Percentiles rank a stretch among this genome's conserved stretches.
Evolutionary conservation across 92 coral and sea anemone genomes (phyloP).

Genomic region (Zoanthus sansibaricus): DNA sequence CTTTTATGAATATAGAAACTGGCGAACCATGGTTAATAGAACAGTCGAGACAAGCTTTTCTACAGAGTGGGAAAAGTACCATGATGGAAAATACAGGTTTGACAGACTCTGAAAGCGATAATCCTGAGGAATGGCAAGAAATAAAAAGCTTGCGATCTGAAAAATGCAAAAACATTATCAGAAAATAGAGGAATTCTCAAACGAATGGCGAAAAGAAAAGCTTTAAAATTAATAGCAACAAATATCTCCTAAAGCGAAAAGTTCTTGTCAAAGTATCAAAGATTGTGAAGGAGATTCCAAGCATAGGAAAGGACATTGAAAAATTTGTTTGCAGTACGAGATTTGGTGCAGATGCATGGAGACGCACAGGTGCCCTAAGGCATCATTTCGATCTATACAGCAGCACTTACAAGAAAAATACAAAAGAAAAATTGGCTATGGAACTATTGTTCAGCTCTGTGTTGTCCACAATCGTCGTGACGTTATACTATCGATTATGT

Average conservation of each 20-base stretch:
- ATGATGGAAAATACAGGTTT: conserved; percentile 36
- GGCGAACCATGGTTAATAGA: conserved; percentile 40
- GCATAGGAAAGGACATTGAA: conserved; percentile 71
- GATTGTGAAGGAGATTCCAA: conserved; percentile 57
- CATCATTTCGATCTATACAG: conserved; percentile 45
- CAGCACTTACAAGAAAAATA: conserved; percentile 42
- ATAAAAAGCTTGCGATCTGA: conserved; percentile 48
- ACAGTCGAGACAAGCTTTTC: conserved; percentile 46
- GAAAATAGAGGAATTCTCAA: conserved; percentile 39
- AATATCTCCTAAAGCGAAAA: conserved; percentile 55
- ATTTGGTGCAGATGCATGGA: conserved; percentile 77
- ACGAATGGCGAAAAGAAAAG: conserved; percentile 43
- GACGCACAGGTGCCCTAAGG: conserved; percentile 68
- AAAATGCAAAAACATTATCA: conserved; percentile 37
- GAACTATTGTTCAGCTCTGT: conserved; percentile 57
- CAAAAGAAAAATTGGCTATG: conserved; percentile 54
- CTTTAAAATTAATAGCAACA: conserved; percentile 48
- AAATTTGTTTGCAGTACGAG: conserved; percentile 44
- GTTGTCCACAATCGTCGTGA: conserved; percentile 42
- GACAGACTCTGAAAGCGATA: conserved; percentile 54
- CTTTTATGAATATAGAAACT: conserved; percentile 45
- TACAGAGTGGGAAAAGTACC: conserved; percentile 28
- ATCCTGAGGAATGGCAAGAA: conserved; percentile 52
- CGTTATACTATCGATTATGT: too few species aligned
- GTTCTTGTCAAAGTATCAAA: conserved; percentile 52